phyloP scores from a whole-genome alignment of 2,888 invertebrate species.

The Synanthedon andrenaeformis region DNA sequence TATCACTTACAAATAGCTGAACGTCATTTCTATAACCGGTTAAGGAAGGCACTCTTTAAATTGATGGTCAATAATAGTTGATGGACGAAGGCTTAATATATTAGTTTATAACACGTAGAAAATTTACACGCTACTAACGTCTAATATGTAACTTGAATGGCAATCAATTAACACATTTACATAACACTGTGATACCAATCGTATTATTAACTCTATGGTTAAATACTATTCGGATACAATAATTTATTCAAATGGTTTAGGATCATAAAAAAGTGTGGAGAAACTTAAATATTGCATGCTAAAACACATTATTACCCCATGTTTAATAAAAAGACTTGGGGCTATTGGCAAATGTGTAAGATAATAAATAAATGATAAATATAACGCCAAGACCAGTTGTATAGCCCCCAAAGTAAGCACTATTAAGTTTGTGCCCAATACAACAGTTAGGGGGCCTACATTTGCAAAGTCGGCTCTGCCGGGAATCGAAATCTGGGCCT shows the following conservation, averaged over 20 bases:
- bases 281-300: too few relatives aligned
- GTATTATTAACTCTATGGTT: neutral
- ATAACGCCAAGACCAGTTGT: too few relatives aligned
- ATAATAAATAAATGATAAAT: too few relatives aligned
- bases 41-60: neutral
- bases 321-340: too few relatives aligned
- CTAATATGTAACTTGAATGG: constrained; percentile 4
- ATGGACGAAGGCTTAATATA: neutral
- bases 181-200: constrained; percentile 8
- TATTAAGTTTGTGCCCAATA: too few relatives aligned
- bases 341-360: too few relatives aligned
- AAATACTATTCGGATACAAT: neutral
- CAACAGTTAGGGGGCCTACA: too few relatives aligned
- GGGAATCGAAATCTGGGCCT: too few relatives aligned
- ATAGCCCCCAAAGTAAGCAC: too few relatives aligned
- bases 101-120: constrained; percentile 8
- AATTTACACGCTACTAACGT: constrained; percentile 20
- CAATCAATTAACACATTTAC: constrained; percentile 6
- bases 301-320: too few relatives aligned
- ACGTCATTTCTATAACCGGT: neutral
- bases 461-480: too few relatives aligned
- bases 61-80: neutral
- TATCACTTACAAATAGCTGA: neutral
- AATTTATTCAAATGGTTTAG: neutral
- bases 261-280: too few relatives aligned